phyloP scores from a whole-genome alignment of 2,797 vertebrate genomes.

The Lophotriccus pileatus region DNA sequence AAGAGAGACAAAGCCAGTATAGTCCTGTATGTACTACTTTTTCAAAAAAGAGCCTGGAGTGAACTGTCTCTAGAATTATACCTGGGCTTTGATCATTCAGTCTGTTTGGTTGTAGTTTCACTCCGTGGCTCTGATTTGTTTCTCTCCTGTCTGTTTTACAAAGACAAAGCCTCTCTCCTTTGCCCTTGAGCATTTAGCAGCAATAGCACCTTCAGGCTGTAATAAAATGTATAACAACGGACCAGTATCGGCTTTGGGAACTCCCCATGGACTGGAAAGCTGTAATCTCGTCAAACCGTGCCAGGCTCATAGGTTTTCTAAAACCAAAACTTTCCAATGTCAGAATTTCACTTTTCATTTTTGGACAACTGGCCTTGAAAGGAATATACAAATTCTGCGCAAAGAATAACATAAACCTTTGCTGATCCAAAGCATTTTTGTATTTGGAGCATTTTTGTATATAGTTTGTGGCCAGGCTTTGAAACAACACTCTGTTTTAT shows the following conservation, averaged over 20 bases:
- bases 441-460: neutral
- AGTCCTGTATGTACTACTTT: neutral
- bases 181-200: neutral
- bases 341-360: neutral
- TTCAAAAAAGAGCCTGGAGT: neutral
- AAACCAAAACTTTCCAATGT: neutral
- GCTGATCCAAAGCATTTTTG: neutral
- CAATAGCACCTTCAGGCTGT: neutral
- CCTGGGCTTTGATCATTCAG: neutral
- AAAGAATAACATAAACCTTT: neutral
- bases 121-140: neutral
- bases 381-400: neutral
- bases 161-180: neutral
- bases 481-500: neutral
- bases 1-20: neutral
- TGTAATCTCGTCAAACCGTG: neutral
- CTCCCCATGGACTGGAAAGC: fast-evolving
- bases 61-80: neutral
- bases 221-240: neutral
- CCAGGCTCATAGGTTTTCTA: neutral
- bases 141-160: neutral
- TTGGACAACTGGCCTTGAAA: neutral
- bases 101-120: neutral
- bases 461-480: neutral
- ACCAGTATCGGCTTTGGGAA: neutral